Evolutionary conservation across 2,797 vertebrate genomes (phyloP).

Genomic region (Chloroceryle inda): DNA sequence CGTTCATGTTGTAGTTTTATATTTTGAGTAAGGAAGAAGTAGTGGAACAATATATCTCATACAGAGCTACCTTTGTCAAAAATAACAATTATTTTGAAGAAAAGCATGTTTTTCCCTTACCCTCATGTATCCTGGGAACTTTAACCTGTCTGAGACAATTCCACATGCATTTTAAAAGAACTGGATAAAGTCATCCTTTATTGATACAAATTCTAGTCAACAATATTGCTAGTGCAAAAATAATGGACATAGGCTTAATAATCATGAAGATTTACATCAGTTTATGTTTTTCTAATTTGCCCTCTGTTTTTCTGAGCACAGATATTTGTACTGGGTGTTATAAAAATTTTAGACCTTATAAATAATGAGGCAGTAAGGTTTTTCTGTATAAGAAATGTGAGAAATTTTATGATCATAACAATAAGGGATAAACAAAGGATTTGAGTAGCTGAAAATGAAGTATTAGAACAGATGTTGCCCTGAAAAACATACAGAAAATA

Average conservation of each 20-base stretch:
- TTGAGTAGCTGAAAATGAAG: too few species aligned
- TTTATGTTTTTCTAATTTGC: not conserved
- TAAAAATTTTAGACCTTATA: not conserved
- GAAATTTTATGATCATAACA: too few species aligned
- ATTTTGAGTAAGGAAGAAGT: not conserved
- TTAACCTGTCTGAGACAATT: not conserved
- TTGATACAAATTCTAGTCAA: not conserved
- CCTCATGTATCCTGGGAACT: not conserved
- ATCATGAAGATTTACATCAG: not conserved
- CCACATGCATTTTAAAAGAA: not conserved
- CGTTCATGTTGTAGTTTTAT: not conserved
- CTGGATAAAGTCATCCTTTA: not conserved
- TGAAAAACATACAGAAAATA: too few species aligned
- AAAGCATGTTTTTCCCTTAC: not conserved
- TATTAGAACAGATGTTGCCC: too few species aligned
- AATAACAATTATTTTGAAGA: not conserved
- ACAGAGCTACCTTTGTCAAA: not conserved
- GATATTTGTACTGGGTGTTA: not conserved
- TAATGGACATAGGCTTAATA: not conserved
- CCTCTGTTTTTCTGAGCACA: not conserved
- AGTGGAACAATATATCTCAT: not conserved
- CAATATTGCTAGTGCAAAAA: not conserved
- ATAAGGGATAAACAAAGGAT: too few species aligned
- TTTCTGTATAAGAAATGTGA: not conserved
- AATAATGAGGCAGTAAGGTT: not conserved